Evolutionary conservation across 1,140 invertebrate species (phyloP), one percentile per base, ranked within the genome.

Genomic region (Glossosoma conforme): DNA sequence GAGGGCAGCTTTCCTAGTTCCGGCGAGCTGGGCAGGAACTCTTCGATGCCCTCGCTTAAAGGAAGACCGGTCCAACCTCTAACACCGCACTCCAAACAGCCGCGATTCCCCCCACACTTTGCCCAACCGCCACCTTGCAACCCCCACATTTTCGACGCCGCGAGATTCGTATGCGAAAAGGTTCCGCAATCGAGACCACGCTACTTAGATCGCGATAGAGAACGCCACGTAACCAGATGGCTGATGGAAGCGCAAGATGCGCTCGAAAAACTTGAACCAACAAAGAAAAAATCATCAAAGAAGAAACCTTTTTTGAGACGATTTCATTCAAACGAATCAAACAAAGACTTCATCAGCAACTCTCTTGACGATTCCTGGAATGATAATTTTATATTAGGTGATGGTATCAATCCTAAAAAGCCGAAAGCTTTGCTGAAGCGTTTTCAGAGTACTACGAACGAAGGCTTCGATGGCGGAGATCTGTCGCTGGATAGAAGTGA

Each of bases 231-330:
- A 10, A 73, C 72, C 1, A 61, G 69, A 63, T 75, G 72, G 72
- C 49, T 75, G n/a, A 70, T 71, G 10, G 70, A 75, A 60, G 72
- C 72, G 0, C 72, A 73, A 41, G 72, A 75, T 44, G 72, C 72
- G 0, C 45, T 75, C 65, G 17, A 70, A 66, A 11, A 59, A 67
- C 24, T 72, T 70, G 58, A 74, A 69, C 46, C 69, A 66, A 1
- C 61, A 64, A 44, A 70, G 66, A 51, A 71, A 65, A 46, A 70
- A 67, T 38, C 49, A 63, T 44, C 50, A 6, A 36, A 40, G 65
- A 45, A 72, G 67, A 50, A 70, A 68, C 47, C 50, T 63, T 25
- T 61, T 18, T 25, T 59, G 24, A 51, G 57, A 43, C 21, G 58
- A 13, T 59, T 56, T 36, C 70, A 50, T 61, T 70, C n/a, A 66